phyloP scores from a whole-genome alignment of 2,888 invertebrate genomes.

The Yponomeuta plumbellus region DNA sequence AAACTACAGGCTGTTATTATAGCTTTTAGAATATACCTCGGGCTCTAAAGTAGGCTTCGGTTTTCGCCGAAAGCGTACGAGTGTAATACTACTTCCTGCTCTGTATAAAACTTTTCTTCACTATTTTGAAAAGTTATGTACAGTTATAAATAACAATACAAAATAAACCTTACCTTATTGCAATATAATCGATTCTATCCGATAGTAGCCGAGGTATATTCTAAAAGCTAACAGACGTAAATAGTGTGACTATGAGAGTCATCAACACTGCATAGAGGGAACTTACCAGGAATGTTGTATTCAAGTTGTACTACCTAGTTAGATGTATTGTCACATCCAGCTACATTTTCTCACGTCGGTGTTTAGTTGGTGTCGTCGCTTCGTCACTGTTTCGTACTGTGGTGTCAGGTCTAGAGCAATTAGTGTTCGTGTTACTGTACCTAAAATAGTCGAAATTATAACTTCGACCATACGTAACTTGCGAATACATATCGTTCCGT shows the following conservation, averaged over 20 bases:
- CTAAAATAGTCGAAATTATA: slow-evolving; percentile 29
- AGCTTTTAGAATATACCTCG: too few species aligned
- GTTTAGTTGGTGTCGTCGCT: slow-evolving; percentile 74
- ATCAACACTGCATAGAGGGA: background rate
- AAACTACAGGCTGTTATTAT: too few species aligned
- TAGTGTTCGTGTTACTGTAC: slow-evolving; percentile 50
- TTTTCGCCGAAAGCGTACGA: too few species aligned
- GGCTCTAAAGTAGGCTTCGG: too few species aligned
- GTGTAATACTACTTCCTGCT: too few species aligned
- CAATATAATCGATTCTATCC: too few species aligned
- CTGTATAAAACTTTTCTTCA: too few species aligned
- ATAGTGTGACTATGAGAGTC: background rate
- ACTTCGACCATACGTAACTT: slow-evolving; percentile 39
- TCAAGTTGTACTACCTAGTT: slow-evolving; percentile 29
- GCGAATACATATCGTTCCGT: slow-evolving; percentile 66
- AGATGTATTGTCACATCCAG: slow-evolving; percentile 42
- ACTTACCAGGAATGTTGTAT: background rate
- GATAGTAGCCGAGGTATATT: too few species aligned
- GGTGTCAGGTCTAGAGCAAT: slow-evolving; percentile 48
- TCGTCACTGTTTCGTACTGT: slow-evolving; percentile 46
- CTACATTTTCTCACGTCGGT: slow-evolving; percentile 40
- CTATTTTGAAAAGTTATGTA: too few species aligned
- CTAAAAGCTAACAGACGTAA: too few species aligned
- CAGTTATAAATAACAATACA: too few species aligned
- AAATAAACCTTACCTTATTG: too few species aligned